Base-by-base conservation (phyloP, 2,113 vertebrate genomes). In the Typhlomys cinereus region DNA sequence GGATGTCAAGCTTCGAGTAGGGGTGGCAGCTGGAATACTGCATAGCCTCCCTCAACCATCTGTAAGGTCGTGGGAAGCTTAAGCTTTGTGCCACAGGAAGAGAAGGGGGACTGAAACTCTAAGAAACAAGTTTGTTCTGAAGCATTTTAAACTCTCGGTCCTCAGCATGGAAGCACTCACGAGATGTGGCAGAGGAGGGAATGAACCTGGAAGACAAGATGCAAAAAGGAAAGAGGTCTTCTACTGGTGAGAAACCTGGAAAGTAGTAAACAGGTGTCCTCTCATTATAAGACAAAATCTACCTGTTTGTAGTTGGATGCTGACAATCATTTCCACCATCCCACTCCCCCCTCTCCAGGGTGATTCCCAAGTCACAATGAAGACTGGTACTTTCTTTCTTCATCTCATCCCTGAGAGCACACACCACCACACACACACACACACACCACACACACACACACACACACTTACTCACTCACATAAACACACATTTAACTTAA, bases 91-190 rank as follows among this genome's bases (percentile, higher is more conserved):
- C 7, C 31, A 4, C n/a, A 83, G 78, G 25, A 5, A 92, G 59
- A 52, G 36, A 74, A 62, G 34, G 67, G 8, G 20, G 74, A 90
- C 13, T 21, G 88, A 84, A 71, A 64, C 81, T 23, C 78, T 57
- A 92, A 18, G 36, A 93, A 75, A 31, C 21, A 86, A 78, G 78
- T 90, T 73, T 18, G 18, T 52, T 80, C 48, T 80, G n/a, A 89
- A 52, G 73, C 20, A 52, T 39, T 34, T 69, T 27, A 21, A 69
- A 9, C 46, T 83, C 25, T 25, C 27, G 27, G 36, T 31, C 34
- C 36, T 67, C 18, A 52, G 78, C 54, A 27, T 89, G 85, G 74
- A 69, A 91, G 78, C 78, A 29, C 12, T 85, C 69, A 90, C 39
- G 52, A 1, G 4, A 80, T 0, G 1, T 67, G 44, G 34, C 44